These are phyloP conservation scores for Hippasteria phrygiana DNA, from an alignment of 53 echinoderm and acorn worm genomes.

Conservation along the genomic window DNA sequence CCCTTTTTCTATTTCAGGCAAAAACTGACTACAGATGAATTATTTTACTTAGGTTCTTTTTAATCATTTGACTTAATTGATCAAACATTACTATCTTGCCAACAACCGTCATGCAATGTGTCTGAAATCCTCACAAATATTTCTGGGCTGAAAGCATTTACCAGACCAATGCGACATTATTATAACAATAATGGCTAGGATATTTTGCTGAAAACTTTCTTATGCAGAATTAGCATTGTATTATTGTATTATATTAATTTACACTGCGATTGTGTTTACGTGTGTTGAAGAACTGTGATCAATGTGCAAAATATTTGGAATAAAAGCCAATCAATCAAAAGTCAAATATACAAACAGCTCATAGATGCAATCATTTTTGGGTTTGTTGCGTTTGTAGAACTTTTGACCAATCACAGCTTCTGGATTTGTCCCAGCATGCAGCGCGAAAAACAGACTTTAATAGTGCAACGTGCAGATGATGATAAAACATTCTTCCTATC, in stretches of 20 bases:
- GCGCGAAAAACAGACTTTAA: not conserved
- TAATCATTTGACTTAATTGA: not conserved
- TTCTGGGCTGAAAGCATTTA: not conserved
- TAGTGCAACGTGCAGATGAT: conserved; percentile 22
- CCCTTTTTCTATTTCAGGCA: too few species aligned
- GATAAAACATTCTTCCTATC: not conserved
- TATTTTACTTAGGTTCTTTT: not conserved
- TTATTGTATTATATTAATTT: conserved; percentile 37
- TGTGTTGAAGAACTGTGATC: conserved; percentile 19
- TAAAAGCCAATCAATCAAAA: conserved; percentile 16
- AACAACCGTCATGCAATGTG: not conserved
- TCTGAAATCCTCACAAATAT: not conserved
- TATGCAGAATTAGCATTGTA: not conserved
- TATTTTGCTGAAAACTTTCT: not conserved
- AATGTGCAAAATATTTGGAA: conserved; percentile 38
- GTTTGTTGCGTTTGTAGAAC: not conserved
- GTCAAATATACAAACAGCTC: not conserved
- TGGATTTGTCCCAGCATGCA: conserved; percentile 40
- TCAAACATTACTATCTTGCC: not conserved
- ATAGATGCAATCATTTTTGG: too few species aligned
- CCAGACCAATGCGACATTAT: too few species aligned
- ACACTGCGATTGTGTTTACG: conserved; percentile 7
- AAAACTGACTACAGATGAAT: not conserved
- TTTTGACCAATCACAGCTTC: conserved; percentile 47
- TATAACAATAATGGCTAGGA: too few species aligned